Conservation (phyloP, 2,113 vertebrate species). For the Promerops cafer region DNA sequence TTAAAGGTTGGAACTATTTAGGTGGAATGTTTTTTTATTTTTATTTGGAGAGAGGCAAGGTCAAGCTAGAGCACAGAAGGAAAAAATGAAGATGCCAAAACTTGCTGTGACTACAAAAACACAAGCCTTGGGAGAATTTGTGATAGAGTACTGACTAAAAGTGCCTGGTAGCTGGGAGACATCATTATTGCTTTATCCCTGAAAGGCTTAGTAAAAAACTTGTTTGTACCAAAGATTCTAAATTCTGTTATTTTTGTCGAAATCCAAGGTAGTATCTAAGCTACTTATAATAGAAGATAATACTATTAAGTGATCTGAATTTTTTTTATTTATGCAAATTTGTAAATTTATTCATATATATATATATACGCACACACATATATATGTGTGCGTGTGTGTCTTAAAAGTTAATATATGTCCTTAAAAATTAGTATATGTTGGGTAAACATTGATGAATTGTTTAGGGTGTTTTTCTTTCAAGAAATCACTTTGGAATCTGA, state of each 20-base stretch:
- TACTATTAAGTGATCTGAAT: neutral
- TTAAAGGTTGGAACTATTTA: neutral
- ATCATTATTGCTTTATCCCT: neutral
- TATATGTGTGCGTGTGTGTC: too few relatives aligned
- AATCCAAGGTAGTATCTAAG: neutral
- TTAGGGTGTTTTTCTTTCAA: neutral
- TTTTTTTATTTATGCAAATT: neutral
- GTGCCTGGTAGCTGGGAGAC: neutral
- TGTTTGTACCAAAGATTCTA: neutral
- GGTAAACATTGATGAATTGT: neutral
- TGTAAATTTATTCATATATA: neutral
- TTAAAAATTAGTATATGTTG: neutral
- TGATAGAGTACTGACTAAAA: neutral
- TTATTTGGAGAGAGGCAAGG: neutral
- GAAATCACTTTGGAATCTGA: neutral
- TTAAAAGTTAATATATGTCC: neutral
- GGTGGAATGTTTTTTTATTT: neutral
- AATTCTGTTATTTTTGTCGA: neutral
- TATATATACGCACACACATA: too few relatives aligned
- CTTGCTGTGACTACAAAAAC: neutral
- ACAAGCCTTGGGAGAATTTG: neutral
- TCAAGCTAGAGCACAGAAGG: neutral
- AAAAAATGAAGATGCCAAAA: neutral
- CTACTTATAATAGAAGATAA: neutral
- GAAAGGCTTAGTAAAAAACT: neutral